Evolutionary conservation across 1,140 invertebrate species (phyloP), one percentile per base, ranked within the genome.

Genomic region (Tetramorium alpestre): DNA sequence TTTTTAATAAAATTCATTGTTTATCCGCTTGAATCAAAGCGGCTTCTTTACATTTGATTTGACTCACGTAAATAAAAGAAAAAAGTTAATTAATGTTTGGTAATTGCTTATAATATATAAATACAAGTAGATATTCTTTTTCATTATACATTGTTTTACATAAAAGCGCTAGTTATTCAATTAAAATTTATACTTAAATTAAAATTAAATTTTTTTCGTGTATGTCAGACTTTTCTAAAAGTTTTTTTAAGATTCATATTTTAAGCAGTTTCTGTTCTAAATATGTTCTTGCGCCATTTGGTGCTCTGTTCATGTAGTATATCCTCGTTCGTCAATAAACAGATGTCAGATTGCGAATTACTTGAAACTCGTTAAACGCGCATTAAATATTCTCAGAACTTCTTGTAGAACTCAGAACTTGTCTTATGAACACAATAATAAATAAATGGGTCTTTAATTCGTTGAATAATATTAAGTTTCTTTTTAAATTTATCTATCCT

Each of bases 301-400:
- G 25, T 41, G 54, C 0, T 10, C n/a, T 28, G 25, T 33, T 49
- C 2, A 6, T 33, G 25, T 28, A n/a, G 22, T 44, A 28, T 2
- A 33, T 33, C 2, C 70, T 81, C 54, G 6, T 41, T n/a, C 22
- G 1, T 38, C 41, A 22, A 33, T 73, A 28, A 84, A 60, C 13
- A 38, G 41, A 75, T 25, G n/a, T 73, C 54, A 16, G 65, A 67
- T 51, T 18, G 13, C 44, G 33, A 81, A 81, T 81, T 69, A 47
- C 13, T 73, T 22, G 41, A 73, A 73, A 60, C 28, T 5, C 38
- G 54, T 69, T 25, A 67, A 80, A 22, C 18, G 16, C 7, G 10
- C 67, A 22, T 56, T 33, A 49, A 82, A 82, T 82, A 47, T 72
- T 82, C 80, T 33, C 25, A 10, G 78, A 82, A 47, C 4, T 72